Conservation (phyloP, 1,140 invertebrate genomes). For the Theocolax elegans region DNA sequence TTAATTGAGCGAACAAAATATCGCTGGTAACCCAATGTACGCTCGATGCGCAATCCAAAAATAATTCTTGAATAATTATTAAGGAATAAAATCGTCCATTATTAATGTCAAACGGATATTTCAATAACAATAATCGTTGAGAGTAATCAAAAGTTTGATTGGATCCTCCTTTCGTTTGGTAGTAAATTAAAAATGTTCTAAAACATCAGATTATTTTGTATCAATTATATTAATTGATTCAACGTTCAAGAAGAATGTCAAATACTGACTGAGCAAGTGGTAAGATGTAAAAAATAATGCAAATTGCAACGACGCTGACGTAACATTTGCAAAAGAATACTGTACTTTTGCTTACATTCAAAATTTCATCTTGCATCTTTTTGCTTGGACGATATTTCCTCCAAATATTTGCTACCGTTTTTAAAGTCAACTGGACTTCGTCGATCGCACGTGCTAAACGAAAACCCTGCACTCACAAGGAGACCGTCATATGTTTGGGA, state of each 20-base stretch:
- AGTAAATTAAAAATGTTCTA: not conserved
- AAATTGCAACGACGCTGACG: not conserved
- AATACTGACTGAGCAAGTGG: not conserved
- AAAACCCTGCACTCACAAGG: not conserved
- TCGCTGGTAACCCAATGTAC: not conserved
- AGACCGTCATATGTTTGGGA: too few relatives aligned
- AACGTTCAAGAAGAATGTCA: not conserved
- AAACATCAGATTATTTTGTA: too few relatives aligned
- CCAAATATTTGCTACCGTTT: not conserved
- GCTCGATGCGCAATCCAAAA: not conserved
- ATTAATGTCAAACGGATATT: not conserved
- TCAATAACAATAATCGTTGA: not conserved
- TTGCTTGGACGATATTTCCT: not conserved
- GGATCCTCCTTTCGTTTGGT: not conserved
- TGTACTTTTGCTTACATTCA: not conserved
- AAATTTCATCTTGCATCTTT: not conserved
- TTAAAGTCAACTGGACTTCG: not conserved
- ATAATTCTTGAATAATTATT: not conserved
- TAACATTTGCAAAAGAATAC: not conserved
- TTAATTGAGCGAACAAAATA: not conserved
- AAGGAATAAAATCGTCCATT: not conserved
- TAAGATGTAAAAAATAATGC: not conserved
- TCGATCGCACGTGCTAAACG: not conserved
- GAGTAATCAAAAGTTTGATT: not conserved
- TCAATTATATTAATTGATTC: not conserved